These are phyloP conservation scores for Vicugna pacos DNA, from an alignment of 2,113 vertebrate species.

Conservation along the genomic window DNA sequence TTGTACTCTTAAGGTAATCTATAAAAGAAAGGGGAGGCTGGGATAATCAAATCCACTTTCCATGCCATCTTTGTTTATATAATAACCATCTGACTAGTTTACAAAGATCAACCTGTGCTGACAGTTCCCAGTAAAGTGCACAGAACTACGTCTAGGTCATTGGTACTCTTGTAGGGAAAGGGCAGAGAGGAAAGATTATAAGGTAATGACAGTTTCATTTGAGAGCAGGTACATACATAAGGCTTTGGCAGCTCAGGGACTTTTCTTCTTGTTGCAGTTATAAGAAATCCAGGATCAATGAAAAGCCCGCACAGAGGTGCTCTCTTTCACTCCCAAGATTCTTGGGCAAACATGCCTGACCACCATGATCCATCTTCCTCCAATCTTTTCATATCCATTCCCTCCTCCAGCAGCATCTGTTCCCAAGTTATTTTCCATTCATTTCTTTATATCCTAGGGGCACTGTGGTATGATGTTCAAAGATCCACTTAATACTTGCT, in stretches of 20 bases:
- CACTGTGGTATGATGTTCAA: background rate
- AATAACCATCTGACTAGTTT: background rate
- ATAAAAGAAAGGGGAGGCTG: background rate
- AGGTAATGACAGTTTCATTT: background rate
- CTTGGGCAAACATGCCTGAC: background rate
- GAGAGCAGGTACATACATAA: background rate
- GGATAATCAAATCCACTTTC: background rate
- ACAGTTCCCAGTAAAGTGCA: background rate
- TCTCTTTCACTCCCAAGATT: background rate
- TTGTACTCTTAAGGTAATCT: background rate
- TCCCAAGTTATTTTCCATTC: slow-evolving; percentile 35
- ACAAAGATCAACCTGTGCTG: background rate
- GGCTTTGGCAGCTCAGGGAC: background rate
- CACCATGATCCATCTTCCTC: background rate
- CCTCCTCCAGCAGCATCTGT: background rate
- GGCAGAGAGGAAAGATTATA: background rate
- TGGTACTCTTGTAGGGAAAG: background rate
- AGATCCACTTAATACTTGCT: background rate
- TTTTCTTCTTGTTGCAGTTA: background rate
- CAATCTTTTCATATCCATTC: slow-evolving; percentile 10
- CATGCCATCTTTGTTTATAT: background rate
- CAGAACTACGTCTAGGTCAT: background rate
- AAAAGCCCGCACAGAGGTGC: background rate
- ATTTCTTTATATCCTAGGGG: slow-evolving; percentile 27
- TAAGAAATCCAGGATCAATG: background rate